phyloP scores from a whole-genome alignment of 1,140 invertebrate genomes.

The Pogonus chalceus region DNA sequence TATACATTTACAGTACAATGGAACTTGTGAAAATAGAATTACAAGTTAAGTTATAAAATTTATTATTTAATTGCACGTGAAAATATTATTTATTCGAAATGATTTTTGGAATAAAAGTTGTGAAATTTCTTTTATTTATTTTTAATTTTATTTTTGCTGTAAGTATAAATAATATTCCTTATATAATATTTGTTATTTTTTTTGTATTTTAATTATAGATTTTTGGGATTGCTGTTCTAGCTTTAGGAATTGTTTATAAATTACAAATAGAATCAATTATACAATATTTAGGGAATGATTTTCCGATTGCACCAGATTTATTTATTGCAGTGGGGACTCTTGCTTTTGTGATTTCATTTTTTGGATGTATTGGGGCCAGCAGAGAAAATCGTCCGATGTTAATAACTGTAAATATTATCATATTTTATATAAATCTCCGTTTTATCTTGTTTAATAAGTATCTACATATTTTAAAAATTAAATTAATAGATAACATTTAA shows the following conservation, averaged over 20 bases:
- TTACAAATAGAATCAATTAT: not conserved
- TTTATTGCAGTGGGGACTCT: not conserved
- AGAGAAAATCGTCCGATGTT: not conserved
- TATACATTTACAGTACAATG: too few species aligned
- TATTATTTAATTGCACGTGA: too few species aligned
- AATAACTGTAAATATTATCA: not conserved
- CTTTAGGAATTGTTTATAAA: not conserved
- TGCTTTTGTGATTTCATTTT: not conserved
- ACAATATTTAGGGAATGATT: not conserved
- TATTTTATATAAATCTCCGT: too few species aligned
- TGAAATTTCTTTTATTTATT: not conserved
- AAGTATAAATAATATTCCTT: too few species aligned
- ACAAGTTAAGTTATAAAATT: too few species aligned
- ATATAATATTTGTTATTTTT: too few species aligned
- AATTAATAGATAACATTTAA: too few species aligned
- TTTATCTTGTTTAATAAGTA: too few species aligned
- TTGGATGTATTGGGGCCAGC: not conserved
- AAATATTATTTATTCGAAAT: not conserved
- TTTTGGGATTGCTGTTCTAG: not conserved
- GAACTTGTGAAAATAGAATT: too few species aligned
- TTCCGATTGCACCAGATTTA: not conserved
- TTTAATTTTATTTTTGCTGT: conserved; percentile 2
- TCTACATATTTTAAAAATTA: too few species aligned
- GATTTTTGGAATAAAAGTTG: not conserved
- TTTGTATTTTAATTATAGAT: not conserved